These are phyloP conservation scores for Albula goreensis DNA, from an alignment of 2,113 vertebrate species.

Conservation along the genomic window DNA sequence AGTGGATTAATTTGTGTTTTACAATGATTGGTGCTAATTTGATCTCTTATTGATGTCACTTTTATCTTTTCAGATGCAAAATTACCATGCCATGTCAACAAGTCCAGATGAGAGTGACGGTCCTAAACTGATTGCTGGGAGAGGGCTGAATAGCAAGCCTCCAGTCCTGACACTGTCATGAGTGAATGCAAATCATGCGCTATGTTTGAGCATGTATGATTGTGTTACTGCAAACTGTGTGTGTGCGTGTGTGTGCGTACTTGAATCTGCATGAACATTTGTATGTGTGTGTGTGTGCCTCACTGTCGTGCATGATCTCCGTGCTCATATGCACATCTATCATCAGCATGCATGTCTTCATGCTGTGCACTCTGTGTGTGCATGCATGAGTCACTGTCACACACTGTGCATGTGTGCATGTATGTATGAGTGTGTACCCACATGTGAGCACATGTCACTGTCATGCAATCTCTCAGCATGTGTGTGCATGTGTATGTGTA, in stretches of 20 bases:
- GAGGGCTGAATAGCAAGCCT: neutral
- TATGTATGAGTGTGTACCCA: neutral
- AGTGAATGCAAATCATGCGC: neutral
- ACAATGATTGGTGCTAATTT: neutral
- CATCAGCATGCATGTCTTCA: neutral
- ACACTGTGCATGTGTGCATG: neutral
- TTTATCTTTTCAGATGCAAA: neutral
- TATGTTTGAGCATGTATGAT: neutral
- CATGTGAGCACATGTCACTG: neutral
- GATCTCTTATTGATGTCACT: neutral
- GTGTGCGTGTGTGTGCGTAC: neutral
- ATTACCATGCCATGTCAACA: neutral
- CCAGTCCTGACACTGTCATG: neutral
- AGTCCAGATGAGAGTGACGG: neutral
- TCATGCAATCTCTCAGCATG: neutral
- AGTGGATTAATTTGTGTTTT: neutral
- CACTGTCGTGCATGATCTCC: neutral
- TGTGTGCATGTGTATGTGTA: neutral
- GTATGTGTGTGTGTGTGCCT: neutral
- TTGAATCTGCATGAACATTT: conserved; percentile 5
- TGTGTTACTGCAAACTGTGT: neutral
- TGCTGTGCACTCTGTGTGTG: neutral
- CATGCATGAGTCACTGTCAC: neutral
- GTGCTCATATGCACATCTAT: conserved; percentile 15
- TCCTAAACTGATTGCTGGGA: neutral